These are phyloP conservation scores for Sitophilus oryzae DNA, from an alignment of 1,140 invertebrate species.

Conservation along the genomic window DNA sequence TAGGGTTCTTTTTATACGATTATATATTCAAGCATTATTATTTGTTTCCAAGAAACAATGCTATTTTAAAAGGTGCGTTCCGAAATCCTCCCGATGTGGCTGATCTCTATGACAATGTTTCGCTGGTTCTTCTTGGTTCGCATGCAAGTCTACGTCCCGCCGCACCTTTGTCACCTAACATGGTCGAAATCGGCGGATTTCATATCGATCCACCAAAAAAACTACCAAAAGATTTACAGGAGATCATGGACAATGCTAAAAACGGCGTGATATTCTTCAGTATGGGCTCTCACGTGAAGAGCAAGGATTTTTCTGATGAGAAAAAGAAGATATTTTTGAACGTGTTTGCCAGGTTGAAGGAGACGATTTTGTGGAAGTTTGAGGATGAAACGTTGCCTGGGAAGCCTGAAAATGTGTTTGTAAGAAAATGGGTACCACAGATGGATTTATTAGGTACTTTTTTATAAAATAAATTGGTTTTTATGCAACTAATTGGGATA, in stretches of 20 bases:
- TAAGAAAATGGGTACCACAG: conserved; percentile 53
- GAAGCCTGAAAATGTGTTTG: conserved; percentile 48
- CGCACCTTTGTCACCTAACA: conserved; percentile 38
- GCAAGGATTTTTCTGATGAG: conserved; percentile 38
- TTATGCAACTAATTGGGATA: no score
- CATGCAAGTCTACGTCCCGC: conserved; percentile 50
- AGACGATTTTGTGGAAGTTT: conserved; percentile 53
- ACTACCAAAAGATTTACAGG: conserved; percentile 43
- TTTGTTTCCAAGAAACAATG: conserved; percentile 6
- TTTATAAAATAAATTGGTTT: no score
- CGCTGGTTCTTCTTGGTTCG: conserved; percentile 52
- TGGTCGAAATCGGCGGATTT: conserved; percentile 48
- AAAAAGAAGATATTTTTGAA: conserved; percentile 38
- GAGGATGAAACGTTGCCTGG: conserved; percentile 45
- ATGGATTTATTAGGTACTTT: conserved; percentile 56
- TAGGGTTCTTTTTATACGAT: conserved; percentile 4
- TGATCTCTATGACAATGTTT: conserved; percentile 48
- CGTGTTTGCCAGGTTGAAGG: conserved; percentile 45
- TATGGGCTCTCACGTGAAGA: conserved; percentile 47
- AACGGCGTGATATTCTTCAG: conserved; percentile 57
- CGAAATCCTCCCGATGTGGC: conserved; percentile 46
- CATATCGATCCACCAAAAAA: conserved; percentile 42
- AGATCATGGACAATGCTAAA: conserved; percentile 51
- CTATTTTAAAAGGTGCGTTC: conserved; percentile 42
- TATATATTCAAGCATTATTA: not conserved